Conservation (phyloP, 2,888 invertebrate species). For the Apomyelois bistriatella region DNA sequence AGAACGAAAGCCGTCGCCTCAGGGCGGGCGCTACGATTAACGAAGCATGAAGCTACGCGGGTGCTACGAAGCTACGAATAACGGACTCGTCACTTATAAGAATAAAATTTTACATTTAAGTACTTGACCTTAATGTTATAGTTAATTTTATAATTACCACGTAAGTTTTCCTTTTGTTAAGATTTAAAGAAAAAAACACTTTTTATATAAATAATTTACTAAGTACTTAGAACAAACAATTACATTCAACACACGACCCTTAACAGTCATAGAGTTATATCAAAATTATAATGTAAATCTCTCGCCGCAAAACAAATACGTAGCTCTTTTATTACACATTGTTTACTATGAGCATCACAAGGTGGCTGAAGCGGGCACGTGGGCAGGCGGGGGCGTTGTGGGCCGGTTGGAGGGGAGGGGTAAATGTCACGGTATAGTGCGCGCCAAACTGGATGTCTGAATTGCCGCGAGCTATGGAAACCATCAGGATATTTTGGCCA, state of each 20-base stretch:
- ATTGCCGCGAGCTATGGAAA: not conserved
- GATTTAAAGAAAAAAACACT: too few species aligned
- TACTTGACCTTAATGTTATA: too few species aligned
- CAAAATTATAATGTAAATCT: not conserved
- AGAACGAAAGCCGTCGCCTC: not conserved
- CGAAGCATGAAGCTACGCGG: not conserved
- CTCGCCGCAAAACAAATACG: not conserved
- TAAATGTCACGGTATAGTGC: slow-evolving; percentile 48
- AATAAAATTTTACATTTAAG: too few species aligned
- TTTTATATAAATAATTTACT: too few species aligned
- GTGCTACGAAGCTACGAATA: slow-evolving; percentile 1
- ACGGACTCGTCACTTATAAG: not conserved
- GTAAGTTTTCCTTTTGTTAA: too few species aligned
- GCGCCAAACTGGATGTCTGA: slow-evolving; percentile 3
- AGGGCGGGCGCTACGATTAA: slow-evolving; percentile 5
- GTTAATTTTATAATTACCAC: too few species aligned
- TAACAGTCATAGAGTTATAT: not conserved
- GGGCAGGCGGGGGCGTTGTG: slow-evolving; percentile 26
- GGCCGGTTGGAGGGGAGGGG: slow-evolving; percentile 28
- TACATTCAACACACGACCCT: too few species aligned
- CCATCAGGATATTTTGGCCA: not conserved
- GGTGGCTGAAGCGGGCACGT: slow-evolving; percentile 33
- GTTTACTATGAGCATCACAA: slow-evolving; percentile 32
- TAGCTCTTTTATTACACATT: slow-evolving; percentile 22
- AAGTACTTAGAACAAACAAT: too few species aligned